A percentile compares a stretch with the other conserved stretches of the same genome.
These are phyloP conservation scores for Agrilus mali DNA, from an alignment of 2,888 invertebrate genomes.

Conservation along the genomic window DNA sequence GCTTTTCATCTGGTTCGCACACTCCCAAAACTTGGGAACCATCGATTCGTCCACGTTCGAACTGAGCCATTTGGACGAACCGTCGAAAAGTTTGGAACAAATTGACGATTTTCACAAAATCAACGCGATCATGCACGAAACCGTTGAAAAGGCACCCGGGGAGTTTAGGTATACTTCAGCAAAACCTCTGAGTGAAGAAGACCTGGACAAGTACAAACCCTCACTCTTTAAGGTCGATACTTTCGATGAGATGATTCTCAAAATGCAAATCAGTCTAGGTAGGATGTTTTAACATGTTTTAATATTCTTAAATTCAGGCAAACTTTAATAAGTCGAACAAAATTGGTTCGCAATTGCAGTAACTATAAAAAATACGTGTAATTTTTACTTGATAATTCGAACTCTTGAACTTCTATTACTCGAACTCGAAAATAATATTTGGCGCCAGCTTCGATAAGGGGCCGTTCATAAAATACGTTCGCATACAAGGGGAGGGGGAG, in stretches of 20 bases:
- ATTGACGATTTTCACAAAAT: conserved; percentile 14
- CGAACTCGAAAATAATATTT: too few relatives aligned
- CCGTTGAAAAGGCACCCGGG: conserved; percentile 16
- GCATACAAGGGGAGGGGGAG: too few relatives aligned
- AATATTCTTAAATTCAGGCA: too few relatives aligned
- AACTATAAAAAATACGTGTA: too few relatives aligned
- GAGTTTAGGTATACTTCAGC: conserved; percentile 10
- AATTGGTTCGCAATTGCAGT: too few relatives aligned
- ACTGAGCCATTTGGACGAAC: conserved; percentile 14
- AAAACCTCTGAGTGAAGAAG: conserved; percentile 6
- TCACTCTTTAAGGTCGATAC: conserved; percentile 21
- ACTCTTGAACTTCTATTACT: too few relatives aligned
- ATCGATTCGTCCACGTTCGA: conserved; percentile 14
- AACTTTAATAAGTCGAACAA: too few relatives aligned
- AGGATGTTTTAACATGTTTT: too few relatives aligned
- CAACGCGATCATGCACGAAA: conserved; percentile 13
- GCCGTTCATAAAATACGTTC: too few relatives aligned
- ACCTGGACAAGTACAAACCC: conserved; percentile 16
- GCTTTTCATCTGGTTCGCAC: conserved; percentile 24
- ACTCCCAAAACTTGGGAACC: conserved; percentile 16
- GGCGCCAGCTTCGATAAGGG: too few relatives aligned
- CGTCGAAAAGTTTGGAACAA: conserved; percentile 7
- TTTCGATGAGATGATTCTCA: conserved; percentile 22
- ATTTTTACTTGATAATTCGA: too few relatives aligned
- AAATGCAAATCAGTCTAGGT: conserved; percentile 20